These are phyloP conservation scores for Gallinago stenura DNA, from an alignment of 2,797 vertebrate genomes.

Conservation along the genomic window DNA sequence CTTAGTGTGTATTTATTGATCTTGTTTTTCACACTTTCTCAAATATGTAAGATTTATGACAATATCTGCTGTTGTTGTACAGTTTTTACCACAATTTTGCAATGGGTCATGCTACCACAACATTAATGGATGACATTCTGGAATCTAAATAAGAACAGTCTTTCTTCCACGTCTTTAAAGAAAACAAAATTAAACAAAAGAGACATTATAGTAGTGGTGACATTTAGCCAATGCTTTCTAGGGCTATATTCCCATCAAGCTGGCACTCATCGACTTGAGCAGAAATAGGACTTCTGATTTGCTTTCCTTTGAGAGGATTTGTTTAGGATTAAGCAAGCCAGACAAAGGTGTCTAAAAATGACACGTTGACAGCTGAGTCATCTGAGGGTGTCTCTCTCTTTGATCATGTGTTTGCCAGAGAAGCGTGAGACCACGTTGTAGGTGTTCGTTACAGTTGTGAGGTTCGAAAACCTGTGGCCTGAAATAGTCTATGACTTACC, in stretches of 20 bases:
- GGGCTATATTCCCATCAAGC: not conserved
- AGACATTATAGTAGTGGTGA: not conserved
- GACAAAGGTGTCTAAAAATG: not conserved
- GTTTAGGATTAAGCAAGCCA: not conserved
- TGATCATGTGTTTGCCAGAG: not conserved
- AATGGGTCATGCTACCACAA: not conserved
- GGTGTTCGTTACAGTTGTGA: not conserved
- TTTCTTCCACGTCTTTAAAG: not conserved
- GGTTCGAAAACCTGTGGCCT: constrained; percentile 1
- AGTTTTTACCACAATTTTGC: not conserved
- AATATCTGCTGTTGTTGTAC: not conserved
- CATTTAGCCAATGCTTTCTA: not conserved
- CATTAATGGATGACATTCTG: not conserved
- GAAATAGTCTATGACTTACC: constrained; percentile 4
- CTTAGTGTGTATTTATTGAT: not conserved
- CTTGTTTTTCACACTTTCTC: not conserved
- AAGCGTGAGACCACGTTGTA: not conserved
- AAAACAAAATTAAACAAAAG: not conserved
- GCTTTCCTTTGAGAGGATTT: not conserved
- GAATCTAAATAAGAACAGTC: not conserved
- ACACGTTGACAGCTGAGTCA: not conserved
- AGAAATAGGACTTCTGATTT: not conserved
- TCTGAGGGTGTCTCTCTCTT: not conserved
- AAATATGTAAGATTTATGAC: not conserved
- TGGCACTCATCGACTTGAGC: not conserved